Evolutionary conservation across 1,140 invertebrate genomes (phyloP).

Genomic region (Battus philenor): DNA sequence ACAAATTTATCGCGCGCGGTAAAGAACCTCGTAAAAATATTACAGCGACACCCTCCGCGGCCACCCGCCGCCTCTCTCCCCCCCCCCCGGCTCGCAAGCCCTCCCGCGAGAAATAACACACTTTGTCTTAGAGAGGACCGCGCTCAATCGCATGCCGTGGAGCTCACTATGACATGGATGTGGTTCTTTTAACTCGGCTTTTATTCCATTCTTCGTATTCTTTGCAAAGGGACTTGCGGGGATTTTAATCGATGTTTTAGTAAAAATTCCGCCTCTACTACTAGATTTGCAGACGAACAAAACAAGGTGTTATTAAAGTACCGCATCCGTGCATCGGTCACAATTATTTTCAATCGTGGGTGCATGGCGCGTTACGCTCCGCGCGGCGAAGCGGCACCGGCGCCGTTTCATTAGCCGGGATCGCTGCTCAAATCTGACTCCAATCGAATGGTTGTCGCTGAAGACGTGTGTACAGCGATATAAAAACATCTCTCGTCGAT

Average conservation of each 20-base stretch:
- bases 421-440: not conserved
- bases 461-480: too few relatives aligned
- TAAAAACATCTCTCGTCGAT: too few relatives aligned
- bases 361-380: not conserved
- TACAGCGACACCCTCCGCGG: conserved; percentile 30
- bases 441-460: not conserved
- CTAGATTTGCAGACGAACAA: not conserved
- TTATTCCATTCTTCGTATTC: not conserved
- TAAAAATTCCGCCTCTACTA: not conserved
- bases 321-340: too few relatives aligned
- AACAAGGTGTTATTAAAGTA: too few relatives aligned
- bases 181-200: conserved; percentile 13
- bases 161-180: conserved; percentile 18
- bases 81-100: conserved; percentile 18
- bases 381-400: not conserved
- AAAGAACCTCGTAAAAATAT: conserved; percentile 71
- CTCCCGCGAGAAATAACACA: conserved; percentile 66
- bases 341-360: not conserved
- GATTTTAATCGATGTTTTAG: not conserved
- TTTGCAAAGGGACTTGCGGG: not conserved
- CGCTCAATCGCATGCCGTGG: conserved; percentile 39
- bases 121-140: conserved; percentile 60
- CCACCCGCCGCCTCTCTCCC: conserved; percentile 3
- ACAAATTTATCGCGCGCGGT: conserved; percentile 63
- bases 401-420: conserved; percentile 1